phyloP scores from a whole-genome alignment of 2,888 invertebrate genomes.

The Dryadula phaetusa region DNA sequence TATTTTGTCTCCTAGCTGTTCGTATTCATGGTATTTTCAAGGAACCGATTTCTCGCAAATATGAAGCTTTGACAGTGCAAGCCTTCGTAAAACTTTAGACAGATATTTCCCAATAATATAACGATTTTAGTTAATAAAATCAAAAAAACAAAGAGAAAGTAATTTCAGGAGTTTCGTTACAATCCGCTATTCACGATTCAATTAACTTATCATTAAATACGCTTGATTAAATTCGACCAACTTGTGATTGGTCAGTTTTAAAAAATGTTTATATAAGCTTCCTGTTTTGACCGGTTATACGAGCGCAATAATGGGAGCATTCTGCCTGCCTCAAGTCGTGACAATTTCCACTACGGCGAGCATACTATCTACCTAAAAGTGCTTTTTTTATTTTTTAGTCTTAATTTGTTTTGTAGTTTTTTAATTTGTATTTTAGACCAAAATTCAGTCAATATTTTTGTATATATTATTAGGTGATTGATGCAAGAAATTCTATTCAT shows the following conservation, averaged over 20 bases:
- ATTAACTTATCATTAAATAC: slow-evolving; percentile 22
- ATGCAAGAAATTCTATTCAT: no score
- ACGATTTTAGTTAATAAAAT: not conserved
- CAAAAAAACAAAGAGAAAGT: slow-evolving; percentile 16
- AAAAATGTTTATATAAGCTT: slow-evolving; percentile 21
- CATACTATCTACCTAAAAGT: not conserved
- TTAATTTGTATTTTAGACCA: no score
- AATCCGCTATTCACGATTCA: slow-evolving; percentile 21
- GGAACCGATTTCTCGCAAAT: no score
- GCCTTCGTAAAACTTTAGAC: no score
- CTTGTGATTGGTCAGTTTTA: slow-evolving; percentile 6
- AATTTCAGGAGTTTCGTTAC: not conserved
- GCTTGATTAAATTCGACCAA: slow-evolving; percentile 9
- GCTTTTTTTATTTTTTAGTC: not conserved
- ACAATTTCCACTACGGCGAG: not conserved
- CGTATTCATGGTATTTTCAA: no score
- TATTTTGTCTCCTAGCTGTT: no score
- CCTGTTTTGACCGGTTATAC: slow-evolving; percentile 16
- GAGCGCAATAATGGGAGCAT: slow-evolving; percentile 26
- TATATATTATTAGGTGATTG: no score
- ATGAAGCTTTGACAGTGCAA: no score
- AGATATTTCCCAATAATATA: no score
- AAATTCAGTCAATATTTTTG: no score
- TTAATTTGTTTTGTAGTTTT: no score
- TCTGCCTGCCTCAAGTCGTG: not conserved